A percentile compares a stretch with the other conserved stretches of the same genome.
Evolutionary conservation across 2,888 invertebrate genomes (phyloP).

Genomic region (Chouioia cunea): DNA sequence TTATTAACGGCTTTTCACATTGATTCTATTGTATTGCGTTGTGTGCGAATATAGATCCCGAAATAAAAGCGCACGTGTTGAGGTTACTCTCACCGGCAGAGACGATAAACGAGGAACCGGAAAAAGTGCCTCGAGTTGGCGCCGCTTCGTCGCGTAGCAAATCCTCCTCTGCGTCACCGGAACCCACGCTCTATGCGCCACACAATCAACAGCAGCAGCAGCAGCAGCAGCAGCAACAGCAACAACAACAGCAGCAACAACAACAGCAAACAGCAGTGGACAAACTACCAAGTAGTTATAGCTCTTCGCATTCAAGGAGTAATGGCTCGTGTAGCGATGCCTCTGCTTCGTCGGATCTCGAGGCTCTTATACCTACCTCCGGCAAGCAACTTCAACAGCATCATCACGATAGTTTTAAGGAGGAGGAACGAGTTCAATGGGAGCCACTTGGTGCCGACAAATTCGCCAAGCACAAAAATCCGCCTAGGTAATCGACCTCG

Average conservation of each 20-base stretch:
- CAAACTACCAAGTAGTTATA: neutral
- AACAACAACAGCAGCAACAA: constrained; percentile 32
- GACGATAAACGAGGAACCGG: constrained; percentile 65
- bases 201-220: constrained; percentile 46
- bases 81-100: constrained; percentile 76
- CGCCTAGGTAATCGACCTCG: constrained; percentile 62
- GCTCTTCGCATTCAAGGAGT: constrained; percentile 32
- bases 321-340: constrained; percentile 73
- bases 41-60: constrained; percentile 77
- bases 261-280: constrained; percentile 2
- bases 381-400: neutral
- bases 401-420: constrained; percentile 66
- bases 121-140: constrained; percentile 56
- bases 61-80: constrained; percentile 84
- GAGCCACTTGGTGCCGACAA: constrained; percentile 70
- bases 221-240: constrained; percentile 16
- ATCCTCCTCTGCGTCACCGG: constrained; percentile 34
- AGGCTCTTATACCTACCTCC: constrained; percentile 62
- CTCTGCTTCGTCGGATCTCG: constrained; percentile 67
- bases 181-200: constrained; percentile 54
- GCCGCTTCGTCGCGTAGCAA: constrained; percentile 24
- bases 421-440: constrained; percentile 71
- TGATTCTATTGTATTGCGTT: too few species aligned
- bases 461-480: constrained; percentile 65
- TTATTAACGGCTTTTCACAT: too few species aligned